Evolutionary conservation across 2,797 vertebrate species (phyloP).

Genomic region (Percopsis omiscomaycus): DNA sequence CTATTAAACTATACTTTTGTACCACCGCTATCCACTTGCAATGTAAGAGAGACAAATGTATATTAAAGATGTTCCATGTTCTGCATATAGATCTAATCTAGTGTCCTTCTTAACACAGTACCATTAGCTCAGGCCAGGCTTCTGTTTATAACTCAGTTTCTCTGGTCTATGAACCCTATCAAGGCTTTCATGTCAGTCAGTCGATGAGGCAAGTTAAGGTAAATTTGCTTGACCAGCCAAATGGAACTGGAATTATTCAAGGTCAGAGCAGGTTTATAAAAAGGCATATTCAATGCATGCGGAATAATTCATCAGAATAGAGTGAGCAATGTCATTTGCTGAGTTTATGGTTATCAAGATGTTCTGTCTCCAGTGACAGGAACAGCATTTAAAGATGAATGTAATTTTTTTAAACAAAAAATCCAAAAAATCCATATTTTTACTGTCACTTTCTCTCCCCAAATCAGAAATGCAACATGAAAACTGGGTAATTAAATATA

Average conservation of each 20-base stretch:
- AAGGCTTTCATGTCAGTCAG: slow-evolving; percentile 5
- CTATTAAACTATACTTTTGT: slow-evolving; percentile 69
- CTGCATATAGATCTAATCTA: slow-evolving; percentile 27
- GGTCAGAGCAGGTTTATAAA: slow-evolving; percentile 5
- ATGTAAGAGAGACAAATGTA: slow-evolving; percentile 14
- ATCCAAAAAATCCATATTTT: too few relatives aligned
- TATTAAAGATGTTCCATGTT: slow-evolving; percentile 27
- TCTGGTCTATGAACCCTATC: slow-evolving; percentile 12
- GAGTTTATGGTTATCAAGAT: not conserved
- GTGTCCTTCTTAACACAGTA: slow-evolving; percentile 10
- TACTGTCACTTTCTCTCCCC: too few relatives aligned
- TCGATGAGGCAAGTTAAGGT: slow-evolving; percentile 1
- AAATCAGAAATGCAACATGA: too few relatives aligned
- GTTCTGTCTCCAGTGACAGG: not conserved
- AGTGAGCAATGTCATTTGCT: not conserved
- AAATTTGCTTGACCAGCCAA: not conserved
- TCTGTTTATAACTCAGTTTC: slow-evolving; percentile 8
- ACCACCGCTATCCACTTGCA: slow-evolving; percentile 37
- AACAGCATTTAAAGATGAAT: too few relatives aligned
- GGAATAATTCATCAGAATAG: slow-evolving; percentile 5
- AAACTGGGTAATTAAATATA: too few relatives aligned
- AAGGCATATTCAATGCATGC: slow-evolving; percentile 17
- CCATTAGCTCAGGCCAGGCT: slow-evolving; percentile 28
- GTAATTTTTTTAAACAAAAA: too few relatives aligned
- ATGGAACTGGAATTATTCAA: slow-evolving; percentile 12